phyloP scores from a whole-genome alignment of 2,113 vertebrate genomes.

The Maccullochella peelii region DNA sequence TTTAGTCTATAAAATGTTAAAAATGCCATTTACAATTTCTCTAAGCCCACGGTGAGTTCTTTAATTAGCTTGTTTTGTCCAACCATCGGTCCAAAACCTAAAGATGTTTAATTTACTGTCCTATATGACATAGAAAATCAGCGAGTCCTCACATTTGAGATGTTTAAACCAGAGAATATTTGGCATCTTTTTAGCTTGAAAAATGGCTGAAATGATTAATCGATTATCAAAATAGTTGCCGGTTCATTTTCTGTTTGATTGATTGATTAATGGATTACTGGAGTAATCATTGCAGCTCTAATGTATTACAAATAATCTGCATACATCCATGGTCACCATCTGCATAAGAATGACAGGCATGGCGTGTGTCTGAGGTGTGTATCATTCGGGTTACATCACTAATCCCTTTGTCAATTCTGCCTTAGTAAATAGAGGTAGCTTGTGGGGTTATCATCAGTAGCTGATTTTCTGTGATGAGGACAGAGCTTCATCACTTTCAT shows the following conservation, averaged over 20 bases:
- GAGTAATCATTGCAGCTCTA: not conserved
- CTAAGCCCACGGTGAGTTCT: not conserved
- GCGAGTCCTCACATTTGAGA: not conserved
- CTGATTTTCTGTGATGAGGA: conserved; percentile 10
- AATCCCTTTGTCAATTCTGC: conserved; percentile 50
- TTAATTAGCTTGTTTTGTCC: not conserved
- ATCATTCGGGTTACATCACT: conserved; percentile 46
- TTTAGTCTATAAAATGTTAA: not conserved
- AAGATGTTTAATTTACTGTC: not conserved
- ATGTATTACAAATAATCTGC: not conserved
- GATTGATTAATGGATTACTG: not conserved
- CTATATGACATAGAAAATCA: not conserved
- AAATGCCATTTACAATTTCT: too few species aligned
- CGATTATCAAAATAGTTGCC: not conserved
- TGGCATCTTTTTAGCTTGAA: not conserved
- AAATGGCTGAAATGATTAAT: not conserved
- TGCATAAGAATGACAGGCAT: conserved; percentile 6
- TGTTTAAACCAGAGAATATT: not conserved
- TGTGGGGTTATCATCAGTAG: conserved; percentile 1
- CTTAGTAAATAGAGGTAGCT: not conserved
- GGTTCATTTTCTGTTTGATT: not conserved
- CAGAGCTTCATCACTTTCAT: not conserved
- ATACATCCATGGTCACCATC: not conserved
- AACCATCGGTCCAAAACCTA: not conserved
- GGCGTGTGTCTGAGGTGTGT: not conserved